phyloP scores from a whole-genome alignment of 2,113 vertebrate species.

The Cairina moschata region DNA sequence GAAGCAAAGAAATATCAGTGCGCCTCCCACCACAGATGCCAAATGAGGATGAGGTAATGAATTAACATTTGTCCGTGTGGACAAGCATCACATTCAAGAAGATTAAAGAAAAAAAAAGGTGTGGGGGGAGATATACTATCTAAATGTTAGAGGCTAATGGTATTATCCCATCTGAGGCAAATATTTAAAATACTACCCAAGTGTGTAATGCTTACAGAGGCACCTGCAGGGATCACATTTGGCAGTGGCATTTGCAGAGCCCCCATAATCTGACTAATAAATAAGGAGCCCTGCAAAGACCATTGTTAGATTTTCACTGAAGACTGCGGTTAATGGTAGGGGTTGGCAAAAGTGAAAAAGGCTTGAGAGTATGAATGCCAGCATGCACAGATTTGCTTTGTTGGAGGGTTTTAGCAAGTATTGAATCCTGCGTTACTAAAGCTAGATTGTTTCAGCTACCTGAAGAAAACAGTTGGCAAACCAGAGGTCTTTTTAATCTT shows the following conservation, averaged over 20 bases:
- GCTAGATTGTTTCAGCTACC: background rate
- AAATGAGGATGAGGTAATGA: conserved; percentile 63
- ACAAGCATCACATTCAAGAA: background rate
- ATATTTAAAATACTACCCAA: conserved; percentile 39
- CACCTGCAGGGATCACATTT: background rate
- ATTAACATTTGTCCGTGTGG: background rate
- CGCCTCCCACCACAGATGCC: background rate
- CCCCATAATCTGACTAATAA: conserved; percentile 11
- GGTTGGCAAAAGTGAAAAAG: background rate
- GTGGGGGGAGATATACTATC: background rate
- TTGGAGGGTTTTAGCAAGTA: background rate
- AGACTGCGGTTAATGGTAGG: background rate
- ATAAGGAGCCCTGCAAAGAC: background rate
- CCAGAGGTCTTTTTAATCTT: background rate
- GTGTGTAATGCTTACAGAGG: background rate
- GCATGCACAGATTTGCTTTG: background rate
- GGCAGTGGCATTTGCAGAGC: conserved; percentile 38
- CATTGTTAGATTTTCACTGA: background rate
- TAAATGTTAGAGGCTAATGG: conserved; percentile 35
- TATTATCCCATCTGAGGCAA: background rate
- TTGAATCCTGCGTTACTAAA: background rate
- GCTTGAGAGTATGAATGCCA: background rate
- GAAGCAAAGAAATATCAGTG: background rate
- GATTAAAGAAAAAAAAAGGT: background rate
- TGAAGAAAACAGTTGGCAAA: background rate